phyloP scores from a whole-genome alignment of 2,797 vertebrate genomes.

The Amblyopsis hoosieri region DNA sequence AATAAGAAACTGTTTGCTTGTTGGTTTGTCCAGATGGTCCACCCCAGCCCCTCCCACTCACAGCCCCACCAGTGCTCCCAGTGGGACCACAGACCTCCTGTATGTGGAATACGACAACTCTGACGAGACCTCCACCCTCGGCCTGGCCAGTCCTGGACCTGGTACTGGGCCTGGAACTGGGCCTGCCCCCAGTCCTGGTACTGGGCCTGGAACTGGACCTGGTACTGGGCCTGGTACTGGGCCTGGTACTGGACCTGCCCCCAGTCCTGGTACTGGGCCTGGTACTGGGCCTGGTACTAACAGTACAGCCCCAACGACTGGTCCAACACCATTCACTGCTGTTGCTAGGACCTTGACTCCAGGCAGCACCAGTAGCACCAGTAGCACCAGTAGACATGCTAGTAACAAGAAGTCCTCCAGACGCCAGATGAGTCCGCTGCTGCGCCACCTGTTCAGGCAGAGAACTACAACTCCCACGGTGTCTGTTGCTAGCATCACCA shows the following conservation, averaged over 20 bases:
- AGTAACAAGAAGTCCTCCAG: background rate
- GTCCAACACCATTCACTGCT: background rate
- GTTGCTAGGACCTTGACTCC: background rate
- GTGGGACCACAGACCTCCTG: slow-evolving; percentile 40
- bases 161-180: background rate
- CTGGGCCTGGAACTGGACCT: background rate
- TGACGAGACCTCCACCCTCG: slow-evolving; percentile 27
- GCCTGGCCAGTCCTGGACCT: background rate
- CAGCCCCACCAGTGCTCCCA: slow-evolving; percentile 21
- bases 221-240: background rate
- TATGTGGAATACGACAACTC: slow-evolving; percentile 66
- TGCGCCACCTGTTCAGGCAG: slow-evolving; percentile 25
- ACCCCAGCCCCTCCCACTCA: background rate
- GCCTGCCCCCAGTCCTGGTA: too few relatives aligned
- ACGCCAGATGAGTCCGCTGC: slow-evolving; percentile 15
- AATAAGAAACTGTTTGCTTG: background rate
- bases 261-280: background rate
- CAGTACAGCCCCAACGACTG: too few relatives aligned
- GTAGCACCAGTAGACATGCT: background rate
- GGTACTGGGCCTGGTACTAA: too few relatives aligned
- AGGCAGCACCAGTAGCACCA: background rate
- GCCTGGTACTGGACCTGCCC: too few relatives aligned
- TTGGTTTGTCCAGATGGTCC: background rate
- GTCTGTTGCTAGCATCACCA: background rate
- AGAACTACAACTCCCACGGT: slow-evolving; percentile 12